Base-by-base conservation (phyloP, 2,113 vertebrate genomes). In the Grallaria varia region DNA sequence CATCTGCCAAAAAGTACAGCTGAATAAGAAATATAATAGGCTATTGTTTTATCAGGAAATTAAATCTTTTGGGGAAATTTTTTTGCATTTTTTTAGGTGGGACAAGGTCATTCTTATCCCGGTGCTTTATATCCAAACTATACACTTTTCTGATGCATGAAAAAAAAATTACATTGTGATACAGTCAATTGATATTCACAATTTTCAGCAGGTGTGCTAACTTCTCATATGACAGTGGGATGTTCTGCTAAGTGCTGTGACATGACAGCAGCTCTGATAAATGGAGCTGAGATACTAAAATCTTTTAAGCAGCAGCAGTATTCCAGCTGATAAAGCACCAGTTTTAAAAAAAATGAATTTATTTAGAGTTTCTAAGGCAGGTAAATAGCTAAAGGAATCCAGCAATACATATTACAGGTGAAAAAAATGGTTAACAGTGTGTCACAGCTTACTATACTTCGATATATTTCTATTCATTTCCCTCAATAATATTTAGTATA, bases 161-260 rank as follows among this genome's bases (percentile, higher is more conserved):
- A 85, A 84, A 91, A 76, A 75, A 68, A 47, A 47, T 2, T 73
- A 52, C 53, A 42, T 60, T 78, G 28, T 78, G 81, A 58, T 67
- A 77, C 80, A 81, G 64, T 78, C 89, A 88, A 90, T 96, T 94
- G 87, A 82, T 93, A 96, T 94, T 95, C 86, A 73, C 67, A 84
- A 73, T 71, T 89, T 94, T 82, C 88, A 96, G 92, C 79, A 89
- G 92, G 86, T 95, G 60, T 92, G 25, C 79, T 84, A 55, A 62
- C 49, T 86, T 84, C 78, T 86, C 15, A 17, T 72, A 31, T 82
- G 92, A 72, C 66, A 93, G 89, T 75, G 56, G 66, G 66, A 68
- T 0, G 1, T 87, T 92, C 76, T 93, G 83, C 68, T 89, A 89
- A 92, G 71, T 71, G 58, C 63, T 90, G 55, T 90, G 53, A 78